These are phyloP conservation scores for Hylomyscus alleni DNA, from an alignment of 2,797 vertebrate species.

Conservation along the genomic window DNA sequence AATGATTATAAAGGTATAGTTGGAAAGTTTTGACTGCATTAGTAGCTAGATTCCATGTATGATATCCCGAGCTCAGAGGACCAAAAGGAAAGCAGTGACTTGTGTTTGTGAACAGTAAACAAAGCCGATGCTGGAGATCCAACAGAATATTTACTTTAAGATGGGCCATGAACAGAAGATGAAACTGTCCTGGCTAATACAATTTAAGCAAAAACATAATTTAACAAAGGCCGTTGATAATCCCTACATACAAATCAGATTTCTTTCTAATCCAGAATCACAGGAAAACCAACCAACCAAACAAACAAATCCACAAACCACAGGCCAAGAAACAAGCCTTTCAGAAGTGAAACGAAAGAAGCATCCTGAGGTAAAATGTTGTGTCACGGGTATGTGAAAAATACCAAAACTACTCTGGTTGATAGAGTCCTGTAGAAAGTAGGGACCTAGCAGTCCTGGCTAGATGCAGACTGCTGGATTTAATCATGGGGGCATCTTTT, in stretches of 20 bases:
- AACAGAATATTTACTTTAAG: conserved; percentile 8
- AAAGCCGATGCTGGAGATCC: neutral
- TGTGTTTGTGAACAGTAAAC: neutral
- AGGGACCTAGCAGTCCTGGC: neutral
- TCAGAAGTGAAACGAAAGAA: neutral
- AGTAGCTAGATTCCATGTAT: neutral
- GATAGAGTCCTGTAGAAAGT: neutral
- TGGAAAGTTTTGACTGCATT: neutral
- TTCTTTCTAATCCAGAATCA: neutral
- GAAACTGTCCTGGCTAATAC: neutral
- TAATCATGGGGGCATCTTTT: neutral
- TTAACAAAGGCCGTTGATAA: neutral
- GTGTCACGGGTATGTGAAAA: neutral
- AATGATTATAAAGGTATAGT: neutral
- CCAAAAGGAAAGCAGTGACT: neutral
- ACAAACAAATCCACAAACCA: neutral
- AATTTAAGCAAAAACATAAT: neutral
- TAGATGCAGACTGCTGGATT: neutral
- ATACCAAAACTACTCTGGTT: neutral
- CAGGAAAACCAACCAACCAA: neutral
- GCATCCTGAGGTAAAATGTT: neutral
- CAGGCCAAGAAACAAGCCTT: neutral
- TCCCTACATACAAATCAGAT: neutral
- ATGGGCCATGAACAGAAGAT: neutral
- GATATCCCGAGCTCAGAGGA: neutral